Conservation (phyloP, 1,140 invertebrate genomes). For the Charaxes varanes region DNA sequence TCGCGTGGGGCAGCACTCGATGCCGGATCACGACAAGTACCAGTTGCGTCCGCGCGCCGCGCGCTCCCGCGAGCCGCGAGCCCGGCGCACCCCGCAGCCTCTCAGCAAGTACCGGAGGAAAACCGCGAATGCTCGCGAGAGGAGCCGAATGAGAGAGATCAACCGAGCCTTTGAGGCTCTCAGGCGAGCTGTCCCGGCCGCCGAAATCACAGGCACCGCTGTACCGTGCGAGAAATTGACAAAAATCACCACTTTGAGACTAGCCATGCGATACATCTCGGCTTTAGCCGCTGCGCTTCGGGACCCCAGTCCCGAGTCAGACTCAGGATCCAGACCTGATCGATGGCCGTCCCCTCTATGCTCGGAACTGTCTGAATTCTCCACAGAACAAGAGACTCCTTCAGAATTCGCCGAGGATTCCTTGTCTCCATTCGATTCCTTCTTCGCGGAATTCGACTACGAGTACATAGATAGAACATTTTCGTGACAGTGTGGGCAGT, state of each 20-base stretch:
- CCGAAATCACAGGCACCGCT: slow-evolving; percentile 62
- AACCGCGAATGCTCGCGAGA: slow-evolving; percentile 91
- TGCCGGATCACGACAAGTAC: slow-evolving; percentile 71
- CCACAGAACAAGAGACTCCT: slow-evolving; percentile 48
- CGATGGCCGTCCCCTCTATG: slow-evolving; percentile 61
- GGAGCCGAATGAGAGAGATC: slow-evolving; percentile 90
- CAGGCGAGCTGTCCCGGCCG: slow-evolving; percentile 82
- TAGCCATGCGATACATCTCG: slow-evolving; percentile 92
- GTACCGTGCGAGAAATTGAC: slow-evolving; percentile 85
- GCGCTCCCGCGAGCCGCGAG: slow-evolving; percentile 51
- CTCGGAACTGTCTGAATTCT: slow-evolving; percentile 62
- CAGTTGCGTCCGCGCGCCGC: slow-evolving; percentile 67
- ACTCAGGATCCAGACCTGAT: slow-evolving; percentile 30
- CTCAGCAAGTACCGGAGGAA: slow-evolving; percentile 92
- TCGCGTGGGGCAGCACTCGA: slow-evolving; percentile 55
- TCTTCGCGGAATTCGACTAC: slow-evolving; percentile 68
- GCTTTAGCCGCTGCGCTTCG: slow-evolving; percentile 71
- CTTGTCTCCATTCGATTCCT: slow-evolving; percentile 67
- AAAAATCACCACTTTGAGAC: slow-evolving; percentile 90
- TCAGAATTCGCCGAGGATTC: slow-evolving; percentile 67
- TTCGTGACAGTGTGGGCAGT: slow-evolving; percentile 61
- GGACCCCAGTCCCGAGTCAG: slow-evolving; percentile 33
- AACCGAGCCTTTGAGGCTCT: slow-evolving; percentile 90
- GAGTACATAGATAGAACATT: slow-evolving; percentile 65
- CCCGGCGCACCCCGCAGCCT: slow-evolving; percentile 77